These are phyloP conservation scores for Hydropotes inermis DNA, from an alignment of 2,113 vertebrate species.

Conservation along the genomic window DNA sequence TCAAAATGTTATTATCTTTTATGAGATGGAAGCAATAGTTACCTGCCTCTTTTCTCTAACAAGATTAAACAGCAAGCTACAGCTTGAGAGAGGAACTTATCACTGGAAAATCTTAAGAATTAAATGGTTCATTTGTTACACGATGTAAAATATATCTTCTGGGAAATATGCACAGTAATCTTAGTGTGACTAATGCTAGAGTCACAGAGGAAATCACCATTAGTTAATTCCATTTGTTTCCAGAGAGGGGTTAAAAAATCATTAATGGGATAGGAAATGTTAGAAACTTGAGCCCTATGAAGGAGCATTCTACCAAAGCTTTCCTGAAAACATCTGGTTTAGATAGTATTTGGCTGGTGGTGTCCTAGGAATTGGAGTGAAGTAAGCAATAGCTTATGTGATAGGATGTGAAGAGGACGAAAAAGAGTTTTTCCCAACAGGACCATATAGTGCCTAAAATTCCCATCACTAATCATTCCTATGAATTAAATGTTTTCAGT, in stretches of 20 bases:
- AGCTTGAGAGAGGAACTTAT: constrained; percentile 19
- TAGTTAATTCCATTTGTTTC: not conserved
- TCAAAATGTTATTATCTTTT: not conserved
- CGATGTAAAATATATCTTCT: constrained; percentile 32
- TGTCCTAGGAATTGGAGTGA: not conserved
- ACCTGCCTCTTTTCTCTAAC: constrained; percentile 1
- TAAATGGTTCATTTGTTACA: constrained; percentile 24
- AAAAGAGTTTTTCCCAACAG: not conserved
- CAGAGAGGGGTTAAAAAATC: not conserved
- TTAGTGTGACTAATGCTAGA: constrained; percentile 9
- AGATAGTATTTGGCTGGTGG: not conserved
- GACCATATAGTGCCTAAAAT: not conserved
- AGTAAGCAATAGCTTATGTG: not conserved
- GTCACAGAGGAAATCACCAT: not conserved
- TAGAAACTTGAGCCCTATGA: not conserved
- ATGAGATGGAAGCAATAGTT: not conserved
- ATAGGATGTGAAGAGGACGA: not conserved
- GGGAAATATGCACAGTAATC: constrained; percentile 1
- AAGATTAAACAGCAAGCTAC: not conserved
- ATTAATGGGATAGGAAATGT: not conserved
- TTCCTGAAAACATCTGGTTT: not conserved
- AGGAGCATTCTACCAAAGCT: not conserved
- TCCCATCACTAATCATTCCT: not conserved
- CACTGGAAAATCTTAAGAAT: constrained; percentile 42
- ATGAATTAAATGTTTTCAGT: not conserved